These are phyloP conservation scores for Timandra comae DNA, from an alignment of 2,888 invertebrate genomes.

Conservation along the genomic window DNA sequence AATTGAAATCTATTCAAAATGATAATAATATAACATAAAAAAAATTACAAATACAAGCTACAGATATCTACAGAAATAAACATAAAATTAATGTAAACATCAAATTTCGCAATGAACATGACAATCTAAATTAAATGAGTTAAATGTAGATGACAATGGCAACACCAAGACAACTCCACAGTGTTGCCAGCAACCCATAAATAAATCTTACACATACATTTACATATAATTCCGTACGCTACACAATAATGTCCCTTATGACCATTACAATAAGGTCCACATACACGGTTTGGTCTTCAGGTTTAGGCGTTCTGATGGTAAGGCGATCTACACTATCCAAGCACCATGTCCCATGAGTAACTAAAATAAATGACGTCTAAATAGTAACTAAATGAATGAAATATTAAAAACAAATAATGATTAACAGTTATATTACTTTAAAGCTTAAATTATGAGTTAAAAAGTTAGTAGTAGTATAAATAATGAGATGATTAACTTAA, in stretches of 20 bases:
- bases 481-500: too few species aligned
- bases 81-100: too few species aligned
- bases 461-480: too few species aligned
- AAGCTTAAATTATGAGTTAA: too few species aligned
- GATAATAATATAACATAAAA: not conserved
- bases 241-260: conserved; percentile 25
- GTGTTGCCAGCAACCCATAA: too few species aligned
- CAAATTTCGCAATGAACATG: conserved; percentile 16
- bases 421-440: too few species aligned
- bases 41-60: not conserved
- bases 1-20: not conserved
- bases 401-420: too few species aligned
- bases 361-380: conserved; percentile 21
- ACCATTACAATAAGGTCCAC: conserved; percentile 22
- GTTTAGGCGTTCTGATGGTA: conserved; percentile 23
- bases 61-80: too few species aligned
- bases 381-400: too few species aligned
- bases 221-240: conserved; percentile 12
- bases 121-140: conserved; percentile 7
- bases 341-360: conserved; percentile 32
- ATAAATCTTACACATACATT: conserved; percentile 3
- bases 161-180: conserved; percentile 2
- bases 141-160: conserved; percentile 8
- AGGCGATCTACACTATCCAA: conserved; percentile 30
- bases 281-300: conserved; percentile 32